Conservation (phyloP, 2,113 vertebrate genomes). For the Uria lomvia region DNA sequence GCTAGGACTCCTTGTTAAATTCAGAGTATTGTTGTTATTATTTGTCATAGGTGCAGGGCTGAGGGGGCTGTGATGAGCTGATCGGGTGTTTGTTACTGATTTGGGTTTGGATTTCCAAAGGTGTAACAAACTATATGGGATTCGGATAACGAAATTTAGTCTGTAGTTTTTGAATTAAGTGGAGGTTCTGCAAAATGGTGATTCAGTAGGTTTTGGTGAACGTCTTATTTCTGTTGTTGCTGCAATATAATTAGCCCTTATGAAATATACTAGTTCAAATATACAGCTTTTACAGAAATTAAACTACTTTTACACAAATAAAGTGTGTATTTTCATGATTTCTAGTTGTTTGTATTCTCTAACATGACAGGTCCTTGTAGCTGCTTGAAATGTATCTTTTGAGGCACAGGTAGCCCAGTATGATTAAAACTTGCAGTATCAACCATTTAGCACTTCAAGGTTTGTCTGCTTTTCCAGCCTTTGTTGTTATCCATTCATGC, state of each 20-base stretch:
- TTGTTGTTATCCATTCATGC: background rate
- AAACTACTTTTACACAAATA: background rate
- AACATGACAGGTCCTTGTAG: background rate
- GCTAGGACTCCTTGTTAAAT: background rate
- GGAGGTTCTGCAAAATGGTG: background rate
- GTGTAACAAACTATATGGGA: background rate
- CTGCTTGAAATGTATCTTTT: background rate
- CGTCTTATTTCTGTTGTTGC: background rate
- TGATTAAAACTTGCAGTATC: background rate
- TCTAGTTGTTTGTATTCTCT: background rate
- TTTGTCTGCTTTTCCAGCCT: background rate
- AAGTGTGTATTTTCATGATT: background rate
- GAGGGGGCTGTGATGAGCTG: background rate
- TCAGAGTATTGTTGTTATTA: background rate
- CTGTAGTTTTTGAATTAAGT: background rate
- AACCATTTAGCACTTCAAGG: background rate
- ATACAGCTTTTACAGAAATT: background rate
- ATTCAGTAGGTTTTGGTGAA: background rate
- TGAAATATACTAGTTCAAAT: background rate
- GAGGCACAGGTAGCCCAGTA: background rate
- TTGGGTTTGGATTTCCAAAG: background rate
- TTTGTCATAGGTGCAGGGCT: background rate
- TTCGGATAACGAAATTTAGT: background rate
- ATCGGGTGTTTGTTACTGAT: background rate
- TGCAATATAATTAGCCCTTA: background rate